A percentile compares a stretch with the other conserved stretches of the same genome.
Evolutionary conservation across 53 echinoderm and acorn worm species (phyloP).

Genomic region (Paelopatides confundens): DNA sequence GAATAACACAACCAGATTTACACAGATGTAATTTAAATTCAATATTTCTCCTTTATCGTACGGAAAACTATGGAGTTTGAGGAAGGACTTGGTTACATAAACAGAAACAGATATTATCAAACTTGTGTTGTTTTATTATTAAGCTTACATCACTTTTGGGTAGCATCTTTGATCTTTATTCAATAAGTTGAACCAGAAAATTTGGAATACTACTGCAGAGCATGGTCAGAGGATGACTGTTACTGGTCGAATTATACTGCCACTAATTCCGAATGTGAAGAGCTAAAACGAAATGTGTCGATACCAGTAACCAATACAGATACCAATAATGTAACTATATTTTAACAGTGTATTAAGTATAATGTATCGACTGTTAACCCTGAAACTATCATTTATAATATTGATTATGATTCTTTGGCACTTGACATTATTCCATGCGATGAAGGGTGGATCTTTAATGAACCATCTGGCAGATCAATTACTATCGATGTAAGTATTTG

Average conservation of each 20-base stretch:
- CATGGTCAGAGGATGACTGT: too few species aligned
- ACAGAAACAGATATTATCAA: too few species aligned
- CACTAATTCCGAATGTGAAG: not conserved
- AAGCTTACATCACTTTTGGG: too few species aligned
- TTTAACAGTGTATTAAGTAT: not conserved
- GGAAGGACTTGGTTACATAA: not conserved
- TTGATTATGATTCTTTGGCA: not conserved
- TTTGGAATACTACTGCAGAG: too few species aligned
- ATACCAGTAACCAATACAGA: not conserved
- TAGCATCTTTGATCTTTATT: too few species aligned
- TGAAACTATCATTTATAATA: too few species aligned
- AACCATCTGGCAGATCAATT: not conserved
- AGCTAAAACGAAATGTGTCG: not conserved
- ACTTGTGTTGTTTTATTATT: too few species aligned
- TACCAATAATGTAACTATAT: not conserved
- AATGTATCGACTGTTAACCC: not conserved
- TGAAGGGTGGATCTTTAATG: conserved; percentile 9
- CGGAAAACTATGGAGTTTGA: not conserved
- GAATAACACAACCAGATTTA: too few species aligned
- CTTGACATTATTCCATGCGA: not conserved
- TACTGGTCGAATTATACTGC: not conserved
- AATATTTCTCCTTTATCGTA: too few species aligned
- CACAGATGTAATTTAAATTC: too few species aligned
- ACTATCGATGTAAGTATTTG: conserved; percentile 13
- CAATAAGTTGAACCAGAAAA: too few species aligned